Base-by-base conservation (phyloP, 2,797 vertebrate genomes). In the Neosalanx taihuensis region DNA sequence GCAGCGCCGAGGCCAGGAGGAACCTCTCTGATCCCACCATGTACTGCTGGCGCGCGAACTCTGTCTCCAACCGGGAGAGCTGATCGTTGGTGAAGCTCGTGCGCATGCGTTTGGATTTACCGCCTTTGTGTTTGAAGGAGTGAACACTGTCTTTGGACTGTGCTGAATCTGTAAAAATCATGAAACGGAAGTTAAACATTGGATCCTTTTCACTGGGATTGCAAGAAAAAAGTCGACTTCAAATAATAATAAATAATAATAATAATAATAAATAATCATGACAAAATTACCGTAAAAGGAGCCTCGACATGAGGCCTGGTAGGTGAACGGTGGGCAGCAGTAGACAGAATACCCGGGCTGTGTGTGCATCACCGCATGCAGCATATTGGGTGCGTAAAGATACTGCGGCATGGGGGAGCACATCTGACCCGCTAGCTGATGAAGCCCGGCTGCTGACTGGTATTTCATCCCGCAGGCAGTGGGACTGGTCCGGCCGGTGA, bases 51-150 rank as follows among this genome's bases (percentile, higher is more conserved):
- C 92, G 90, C 0, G 93, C 79, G 5, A 95, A 95, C 85, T 95
- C 93, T 80, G 94, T 92, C 90, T 96, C 95, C 87, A 96, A 80
- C 15, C 92, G 87, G 9, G 93, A 92, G 67, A 95, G 87, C 82
- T 95, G 94, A 69, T 95, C 93, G 18, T 92, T 94, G 83, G 92
- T 95, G 85, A 96, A 95, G 71, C 92, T 93, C 61, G 94, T 95
- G 73, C 93, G 88, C 88, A 92, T 92, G 0, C 93, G 84, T 65
- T 95, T 95, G 15, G 93, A 93, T 68, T 94, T 95, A 1, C 92
- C 90, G 0, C 79, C 77, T 84, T 93, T 94, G 68, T 76, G 85
- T 83, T 92, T 93, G 70, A 90, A 83, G 0, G 83, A 73, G 4
- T 91, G 89, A 23, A 89, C 70, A 69, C 65, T 85, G 20, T 84